Percentiles rank a stretch among this genome's conserved stretches.
Conservation (phyloP, 1,140 invertebrate genomes). For the Gryllus bimaculatus region DNA sequence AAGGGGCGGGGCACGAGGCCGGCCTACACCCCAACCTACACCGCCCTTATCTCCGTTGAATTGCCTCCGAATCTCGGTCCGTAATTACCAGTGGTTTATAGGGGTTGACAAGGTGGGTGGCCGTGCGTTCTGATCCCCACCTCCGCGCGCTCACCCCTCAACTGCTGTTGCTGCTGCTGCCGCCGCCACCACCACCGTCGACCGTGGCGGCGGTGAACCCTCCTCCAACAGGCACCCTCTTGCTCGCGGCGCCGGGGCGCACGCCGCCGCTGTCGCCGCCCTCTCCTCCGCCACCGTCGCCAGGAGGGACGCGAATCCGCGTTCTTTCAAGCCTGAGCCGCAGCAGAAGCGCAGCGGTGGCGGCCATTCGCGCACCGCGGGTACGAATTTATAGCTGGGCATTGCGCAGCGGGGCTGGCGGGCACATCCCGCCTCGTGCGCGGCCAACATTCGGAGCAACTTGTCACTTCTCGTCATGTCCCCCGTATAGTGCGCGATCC, state of each 20-base stretch:
- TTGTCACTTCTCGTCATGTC: constrained; percentile 3
- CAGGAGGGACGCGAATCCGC: neutral
- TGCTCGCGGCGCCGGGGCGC: too few relatives aligned
- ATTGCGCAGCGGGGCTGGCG: too few relatives aligned
- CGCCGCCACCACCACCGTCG: neutral
- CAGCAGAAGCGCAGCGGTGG: neutral
- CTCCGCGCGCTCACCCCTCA: neutral
- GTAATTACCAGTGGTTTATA: constrained; percentile 16
- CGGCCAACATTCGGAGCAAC: neutral
- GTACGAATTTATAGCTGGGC: neutral
- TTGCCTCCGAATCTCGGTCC: constrained; percentile 9
- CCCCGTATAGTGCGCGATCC: neutral
- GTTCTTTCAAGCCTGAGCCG: neutral
- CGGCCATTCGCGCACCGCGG: too few relatives aligned
- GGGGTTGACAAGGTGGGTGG: constrained; percentile 15
- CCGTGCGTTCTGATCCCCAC: neutral
- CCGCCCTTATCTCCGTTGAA: constrained; percentile 8
- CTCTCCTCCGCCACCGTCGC: too few relatives aligned
- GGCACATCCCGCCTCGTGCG: neutral
- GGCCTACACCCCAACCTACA: neutral
- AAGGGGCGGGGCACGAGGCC: neutral
- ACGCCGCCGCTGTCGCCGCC: neutral
- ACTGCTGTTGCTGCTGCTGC: neutral
- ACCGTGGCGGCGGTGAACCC: neutral
- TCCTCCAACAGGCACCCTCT: neutral